Percentiles rank a stretch among this genome's conserved stretches.
Conservation (phyloP, 1,140 invertebrate species). For the Acyrthosiphon pisum region DNA sequence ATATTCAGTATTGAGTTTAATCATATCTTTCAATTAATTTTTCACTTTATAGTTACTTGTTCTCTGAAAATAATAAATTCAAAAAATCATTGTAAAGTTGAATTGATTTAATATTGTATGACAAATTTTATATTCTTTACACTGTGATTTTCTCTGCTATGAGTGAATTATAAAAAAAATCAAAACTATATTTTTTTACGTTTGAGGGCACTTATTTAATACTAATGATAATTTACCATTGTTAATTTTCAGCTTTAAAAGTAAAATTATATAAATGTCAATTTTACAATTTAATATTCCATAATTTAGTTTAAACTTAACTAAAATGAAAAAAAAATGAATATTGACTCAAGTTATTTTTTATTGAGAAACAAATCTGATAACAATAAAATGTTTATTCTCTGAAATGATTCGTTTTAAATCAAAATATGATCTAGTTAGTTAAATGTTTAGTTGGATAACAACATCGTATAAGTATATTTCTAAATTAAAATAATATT, state of each 20-base stretch:
- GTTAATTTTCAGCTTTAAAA: neutral
- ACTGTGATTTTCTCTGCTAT: neutral
- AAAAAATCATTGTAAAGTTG: neutral
- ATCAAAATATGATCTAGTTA: neutral
- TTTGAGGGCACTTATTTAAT: neutral
- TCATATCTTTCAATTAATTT: neutral
- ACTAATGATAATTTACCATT: neutral
- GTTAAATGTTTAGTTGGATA: neutral
- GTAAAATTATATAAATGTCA: neutral
- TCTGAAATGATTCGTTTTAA: neutral
- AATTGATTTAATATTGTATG: neutral
- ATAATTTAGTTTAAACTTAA: neutral
- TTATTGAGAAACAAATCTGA: neutral
- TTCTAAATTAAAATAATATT: neutral
- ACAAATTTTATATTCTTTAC: conserved; percentile 8
- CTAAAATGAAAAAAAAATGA: neutral
- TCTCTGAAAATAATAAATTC: neutral
- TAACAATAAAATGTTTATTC: neutral
- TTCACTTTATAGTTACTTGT: neutral
- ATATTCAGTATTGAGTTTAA: neutral
- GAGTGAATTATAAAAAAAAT: neutral
- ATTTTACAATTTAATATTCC: neutral
- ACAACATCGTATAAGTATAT: neutral
- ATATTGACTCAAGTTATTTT: neutral
- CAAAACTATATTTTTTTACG: conserved; percentile 37